Evolutionary conservation across 2,888 invertebrate species (phyloP), one percentile per base, ranked within the genome.

Genomic region (Acrobasis consociella): DNA sequence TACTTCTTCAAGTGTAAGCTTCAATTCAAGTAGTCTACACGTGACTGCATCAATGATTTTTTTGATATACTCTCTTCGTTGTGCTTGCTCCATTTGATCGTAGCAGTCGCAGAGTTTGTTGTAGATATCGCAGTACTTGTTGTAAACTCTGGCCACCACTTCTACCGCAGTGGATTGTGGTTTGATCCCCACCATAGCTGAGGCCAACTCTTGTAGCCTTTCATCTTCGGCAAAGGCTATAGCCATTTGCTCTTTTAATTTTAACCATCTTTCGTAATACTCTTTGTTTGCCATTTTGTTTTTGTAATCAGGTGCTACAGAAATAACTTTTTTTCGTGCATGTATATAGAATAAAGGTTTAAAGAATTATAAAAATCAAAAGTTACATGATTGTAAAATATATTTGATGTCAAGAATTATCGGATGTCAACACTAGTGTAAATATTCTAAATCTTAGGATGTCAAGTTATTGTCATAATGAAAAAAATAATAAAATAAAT

Each of bases 81-180:
- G 95, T 0, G 93, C 90, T 77, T 95, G 94, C 62, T 91, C 86
- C 85, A 94, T 93, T 81, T 94, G 94, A 72, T 95, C 94, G 67
- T 95, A 93, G 67, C 93, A 94, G 13, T 91, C 87, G 60, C 94
- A 94, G 10, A 95, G 76, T 65, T 91, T 91, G 73, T 94, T 94
- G 55, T 93, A 93, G 13, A 94, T 67, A 64, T 91, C 78, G 68
- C 93, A 91, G 70, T 94, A 95, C 68, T 88, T 91, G 51, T 86
- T 80, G 66, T 93, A 94, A 0, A 93, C 82, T 64, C 93, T 90
- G 7, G 93, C 89, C 0, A 94, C 85, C 9, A 93, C 73, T 69
- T 91, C 89, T 9, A 91, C 91, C 1, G 93, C 94, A 7, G 89
- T 78, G 2, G 75, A 81, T 72, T 94, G 89, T 1, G 93, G 92